Evolutionary conservation across 2,113 vertebrate genomes (phyloP).

Genomic region (Hucho hucho): DNA sequence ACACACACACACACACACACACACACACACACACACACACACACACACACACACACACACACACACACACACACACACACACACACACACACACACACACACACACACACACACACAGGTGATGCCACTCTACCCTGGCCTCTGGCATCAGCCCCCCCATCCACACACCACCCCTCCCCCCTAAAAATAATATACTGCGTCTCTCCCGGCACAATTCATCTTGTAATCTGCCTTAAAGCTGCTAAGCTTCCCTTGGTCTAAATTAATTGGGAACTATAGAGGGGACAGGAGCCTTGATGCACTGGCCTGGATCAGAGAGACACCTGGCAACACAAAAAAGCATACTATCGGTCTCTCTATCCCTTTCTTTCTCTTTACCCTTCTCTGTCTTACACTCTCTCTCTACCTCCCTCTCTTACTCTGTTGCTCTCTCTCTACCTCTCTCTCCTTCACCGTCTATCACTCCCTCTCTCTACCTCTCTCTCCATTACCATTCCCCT

Average conservation of each 20-base stretch:
- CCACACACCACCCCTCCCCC: constrained; percentile 12
- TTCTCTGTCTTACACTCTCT: constrained; percentile 16
- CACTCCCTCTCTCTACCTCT: constrained; percentile 13
- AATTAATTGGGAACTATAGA: constrained; percentile 58
- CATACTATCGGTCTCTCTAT: constrained; percentile 55
- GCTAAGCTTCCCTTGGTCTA: constrained; percentile 60
- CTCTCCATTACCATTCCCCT: constrained; percentile 53
- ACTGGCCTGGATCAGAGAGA: neutral
- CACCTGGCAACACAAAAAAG: constrained; percentile 10
- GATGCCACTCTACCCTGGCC: constrained; percentile 51
- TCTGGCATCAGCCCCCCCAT: constrained; percentile 46
- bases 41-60: no score
- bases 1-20: no score
- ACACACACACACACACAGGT: constrained; percentile 48
- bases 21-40: no score
- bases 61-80: no score
- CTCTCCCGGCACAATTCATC: constrained; percentile 52
- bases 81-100: no score
- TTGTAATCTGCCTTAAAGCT: constrained; percentile 65
- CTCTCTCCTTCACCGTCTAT: constrained; percentile 37
- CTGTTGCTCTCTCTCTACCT: constrained; percentile 36
- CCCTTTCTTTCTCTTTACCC: constrained; percentile 29
- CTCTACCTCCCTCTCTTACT: neutral
- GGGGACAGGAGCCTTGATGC: neutral
- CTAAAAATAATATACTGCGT: constrained; percentile 59